phyloP scores from a whole-genome alignment of 2,888 invertebrate species.

The Halictus quadricinctus region DNA sequence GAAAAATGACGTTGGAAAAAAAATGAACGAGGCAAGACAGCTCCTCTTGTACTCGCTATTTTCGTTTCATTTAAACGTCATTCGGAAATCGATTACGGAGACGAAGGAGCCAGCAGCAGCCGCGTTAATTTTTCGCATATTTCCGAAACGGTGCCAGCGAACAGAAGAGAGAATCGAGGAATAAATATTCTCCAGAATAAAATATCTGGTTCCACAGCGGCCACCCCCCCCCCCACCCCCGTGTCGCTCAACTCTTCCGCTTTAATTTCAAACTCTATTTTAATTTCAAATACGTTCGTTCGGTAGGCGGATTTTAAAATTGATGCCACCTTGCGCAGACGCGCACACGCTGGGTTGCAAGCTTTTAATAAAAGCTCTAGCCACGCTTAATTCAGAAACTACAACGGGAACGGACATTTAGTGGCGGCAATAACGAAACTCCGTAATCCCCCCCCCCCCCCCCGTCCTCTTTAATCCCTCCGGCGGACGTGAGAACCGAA shows the following conservation, averaged over 20 bases:
- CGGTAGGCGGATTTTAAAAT: slow-evolving; percentile 37
- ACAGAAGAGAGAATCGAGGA: slow-evolving; percentile 18
- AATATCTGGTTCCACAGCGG: slow-evolving; percentile 25
- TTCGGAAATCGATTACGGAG: neutral
- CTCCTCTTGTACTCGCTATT: neutral
- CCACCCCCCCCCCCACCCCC: neutral
- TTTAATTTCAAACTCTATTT: slow-evolving; percentile 53
- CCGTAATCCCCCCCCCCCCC: slow-evolving; percentile 49
- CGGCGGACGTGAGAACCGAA: slow-evolving; percentile 61
- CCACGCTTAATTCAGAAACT: slow-evolving; percentile 53
- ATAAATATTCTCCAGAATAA: slow-evolving; percentile 44
- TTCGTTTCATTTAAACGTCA: neutral
- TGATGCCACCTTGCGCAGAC: neutral
- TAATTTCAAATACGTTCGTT: slow-evolving; percentile 53
- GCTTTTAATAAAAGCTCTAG: slow-evolving; percentile 56
- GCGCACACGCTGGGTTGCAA: slow-evolving; percentile 23
- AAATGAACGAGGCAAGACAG: neutral
- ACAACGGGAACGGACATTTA: slow-evolving; percentile 55
- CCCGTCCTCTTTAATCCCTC: slow-evolving; percentile 56
- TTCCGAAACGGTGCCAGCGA: neutral
- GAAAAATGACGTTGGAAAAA: neutral
- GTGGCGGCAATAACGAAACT: slow-evolving; percentile 61
- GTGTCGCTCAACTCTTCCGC: neutral
- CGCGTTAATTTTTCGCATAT: neutral
- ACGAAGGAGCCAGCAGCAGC: neutral